Evolutionary conservation across 2,888 invertebrate genomes (phyloP).

Genomic region (Lasioglossum villosulum): DNA sequence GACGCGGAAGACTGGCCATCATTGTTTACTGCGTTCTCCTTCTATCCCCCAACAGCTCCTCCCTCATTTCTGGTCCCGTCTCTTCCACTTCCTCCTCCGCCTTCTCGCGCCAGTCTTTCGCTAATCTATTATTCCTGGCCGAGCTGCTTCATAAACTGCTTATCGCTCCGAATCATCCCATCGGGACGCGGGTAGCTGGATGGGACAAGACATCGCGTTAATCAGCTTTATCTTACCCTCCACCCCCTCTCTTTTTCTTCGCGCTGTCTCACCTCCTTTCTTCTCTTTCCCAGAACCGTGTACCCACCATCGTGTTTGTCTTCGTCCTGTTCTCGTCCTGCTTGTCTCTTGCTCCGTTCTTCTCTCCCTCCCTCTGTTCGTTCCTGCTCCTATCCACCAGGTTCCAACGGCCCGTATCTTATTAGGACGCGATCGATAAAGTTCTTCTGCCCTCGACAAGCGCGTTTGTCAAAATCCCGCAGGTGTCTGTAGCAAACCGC

Average conservation of each 20-base stretch:
- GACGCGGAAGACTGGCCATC: conserved; percentile 77
- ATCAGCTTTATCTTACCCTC: conserved; percentile 74
- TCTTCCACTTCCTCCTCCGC: conserved; percentile 44
- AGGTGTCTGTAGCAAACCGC: conserved; percentile 45
- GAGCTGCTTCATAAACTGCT: conserved; percentile 80
- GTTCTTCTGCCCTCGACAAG: conserved; percentile 24
- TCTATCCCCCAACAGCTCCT: conserved; percentile 50
- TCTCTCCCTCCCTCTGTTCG: not conserved
- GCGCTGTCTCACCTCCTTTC: conserved; percentile 20
- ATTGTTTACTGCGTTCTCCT: conserved; percentile 77
- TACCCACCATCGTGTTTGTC: conserved; percentile 1
- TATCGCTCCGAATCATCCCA: conserved; percentile 77
- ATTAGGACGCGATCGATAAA: conserved; percentile 57
- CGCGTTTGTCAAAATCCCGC: conserved; percentile 58
- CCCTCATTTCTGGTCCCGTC: conserved; percentile 30
- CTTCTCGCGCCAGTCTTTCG: conserved; percentile 53
- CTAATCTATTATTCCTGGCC: conserved; percentile 82
- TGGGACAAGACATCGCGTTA: conserved; percentile 78
- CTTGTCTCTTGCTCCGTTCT: not conserved
- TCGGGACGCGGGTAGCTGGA: conserved; percentile 73
- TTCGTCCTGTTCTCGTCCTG: not conserved
- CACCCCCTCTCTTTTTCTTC: conserved; percentile 13
- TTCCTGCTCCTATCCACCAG: not conserved
- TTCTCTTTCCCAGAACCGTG: conserved; percentile 6
- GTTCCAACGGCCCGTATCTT: conserved; percentile 43